A percentile compares a stretch with the other conserved stretches of the same genome.
Conservation (phyloP, 1,140 invertebrate species). For the Zaprionus africanus region DNA sequence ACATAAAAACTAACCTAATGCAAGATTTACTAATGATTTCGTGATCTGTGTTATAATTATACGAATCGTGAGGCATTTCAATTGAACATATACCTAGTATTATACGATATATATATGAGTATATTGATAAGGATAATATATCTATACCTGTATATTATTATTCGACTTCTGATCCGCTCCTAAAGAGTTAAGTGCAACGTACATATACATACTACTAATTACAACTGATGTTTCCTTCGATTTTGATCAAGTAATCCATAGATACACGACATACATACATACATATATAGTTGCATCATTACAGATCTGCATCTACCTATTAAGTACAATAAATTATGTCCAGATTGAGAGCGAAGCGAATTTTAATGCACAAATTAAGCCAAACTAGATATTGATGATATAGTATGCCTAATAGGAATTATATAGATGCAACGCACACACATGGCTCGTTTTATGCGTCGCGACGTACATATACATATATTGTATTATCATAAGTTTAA, state of each 20-base stretch:
- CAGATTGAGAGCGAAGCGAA: conserved; percentile 19
- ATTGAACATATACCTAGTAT: conserved; percentile 4
- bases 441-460: neutral
- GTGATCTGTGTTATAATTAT: conserved; percentile 76
- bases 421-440: neutral
- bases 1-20: conserved; percentile 21
- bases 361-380: conserved; percentile 23
- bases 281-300: conserved; percentile 18
- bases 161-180: conserved; percentile 11
- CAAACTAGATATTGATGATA: conserved; percentile 11
- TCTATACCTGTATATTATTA: conserved; percentile 8
- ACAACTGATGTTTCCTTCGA: conserved; percentile 59
- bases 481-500: conserved; percentile 34
- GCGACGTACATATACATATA: too few relatives aligned
- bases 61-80: conserved; percentile 23
- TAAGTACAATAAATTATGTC: conserved; percentile 70
- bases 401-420: conserved; percentile 13
- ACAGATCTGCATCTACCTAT: conserved; percentile 56
- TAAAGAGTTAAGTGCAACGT: conserved; percentile 7
- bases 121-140: conserved; percentile 26
- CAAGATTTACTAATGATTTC: conserved; percentile 63
- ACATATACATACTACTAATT: conserved; percentile 40
- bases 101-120: conserved; percentile 9
- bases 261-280: conserved; percentile 21
- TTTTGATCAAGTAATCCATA: conserved; percentile 47